Evolutionary conservation across 2,888 invertebrate genomes (phyloP), one percentile per base, ranked within the genome.

Genomic region (Allacma fusca): DNA sequence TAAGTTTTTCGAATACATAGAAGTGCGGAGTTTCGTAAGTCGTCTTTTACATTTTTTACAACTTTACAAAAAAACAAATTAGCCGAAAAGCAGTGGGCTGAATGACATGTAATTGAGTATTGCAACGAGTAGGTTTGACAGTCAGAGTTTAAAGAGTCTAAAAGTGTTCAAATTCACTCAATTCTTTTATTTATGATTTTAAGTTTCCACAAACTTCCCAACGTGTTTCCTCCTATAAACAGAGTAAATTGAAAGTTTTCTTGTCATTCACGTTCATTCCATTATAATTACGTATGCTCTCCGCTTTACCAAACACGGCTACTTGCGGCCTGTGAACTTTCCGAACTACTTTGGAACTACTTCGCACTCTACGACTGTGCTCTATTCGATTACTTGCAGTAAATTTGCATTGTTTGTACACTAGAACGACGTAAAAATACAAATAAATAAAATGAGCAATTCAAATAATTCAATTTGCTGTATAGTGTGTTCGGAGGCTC

Each of bases 371-470:
- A n/a, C n/a, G n/a, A 34, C 34, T 34, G 4, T 34, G 34, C 34
- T 7, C 34, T 34, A 34, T 34, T 34, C 34, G 9, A 34, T 34
- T 34, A 34, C 34, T 7, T 34, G 9, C 9, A 34, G 34, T 34
- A 34, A 34, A 34, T 34, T 34, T 4, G 34, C 5, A 34, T 9
- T 34, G 34, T 34, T 34, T 34, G 34, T 34, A 9, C 34, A 34
- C 34, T 34, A 34, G 4, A 34, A 34, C 34, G 4, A 34, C 5
- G 9, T 34, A 34, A 70, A 70, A 70, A 70, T 50, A 70, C 50
- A 70, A 70, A 70, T 59, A 73, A 73, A 73, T 73, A 62, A 62
- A 62, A 73, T 73, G 62, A 73, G 62, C 28, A 73, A 73, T 34
- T 40, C 40, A 73, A 73, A 73, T 73, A 73, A 23, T 21, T 29